Evolutionary conservation across 2,113 vertebrate species (phyloP).

Genomic region (Polyodon spathula): DNA sequence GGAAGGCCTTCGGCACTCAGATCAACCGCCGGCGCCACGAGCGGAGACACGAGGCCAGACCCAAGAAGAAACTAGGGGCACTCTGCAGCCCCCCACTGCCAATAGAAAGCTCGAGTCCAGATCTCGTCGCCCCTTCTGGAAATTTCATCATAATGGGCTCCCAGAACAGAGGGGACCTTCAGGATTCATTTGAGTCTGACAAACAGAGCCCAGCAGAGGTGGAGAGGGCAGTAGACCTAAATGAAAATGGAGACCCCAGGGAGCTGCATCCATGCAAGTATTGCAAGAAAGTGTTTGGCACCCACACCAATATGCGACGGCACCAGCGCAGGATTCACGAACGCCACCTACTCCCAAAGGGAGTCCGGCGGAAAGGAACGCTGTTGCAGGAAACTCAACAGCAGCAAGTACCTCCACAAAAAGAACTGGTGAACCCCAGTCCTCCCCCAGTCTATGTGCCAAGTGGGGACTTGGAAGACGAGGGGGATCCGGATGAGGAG

Average conservation of each 20-base stretch:
- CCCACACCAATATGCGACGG: slow-evolving; percentile 70
- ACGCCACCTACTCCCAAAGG: slow-evolving; percentile 66
- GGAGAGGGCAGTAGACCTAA: slow-evolving; percentile 20
- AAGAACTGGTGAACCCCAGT: slow-evolving; percentile 13
- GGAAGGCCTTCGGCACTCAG: slow-evolving; percentile 64
- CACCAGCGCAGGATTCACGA: slow-evolving; percentile 80
- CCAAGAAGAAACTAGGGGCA: slow-evolving; percentile 61
- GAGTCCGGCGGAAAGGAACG: slow-evolving; percentile 58
- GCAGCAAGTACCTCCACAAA: slow-evolving; percentile 41
- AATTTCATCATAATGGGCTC: slow-evolving; percentile 41
- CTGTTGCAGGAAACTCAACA: slow-evolving; percentile 49
- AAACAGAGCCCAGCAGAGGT: slow-evolving; percentile 35
- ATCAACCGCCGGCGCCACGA: slow-evolving; percentile 67
- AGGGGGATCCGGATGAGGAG: slow-evolving; percentile 62
- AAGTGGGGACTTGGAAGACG: slow-evolving; percentile 74
- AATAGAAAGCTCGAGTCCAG: slow-evolving; percentile 40
- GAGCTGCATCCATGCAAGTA: slow-evolving; percentile 72
- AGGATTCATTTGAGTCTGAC: slow-evolving; percentile 33
- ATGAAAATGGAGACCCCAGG: slow-evolving; percentile 62
- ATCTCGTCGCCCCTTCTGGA: slow-evolving; percentile 35
- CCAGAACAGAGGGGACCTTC: slow-evolving; percentile 37
- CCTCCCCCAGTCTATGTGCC: slow-evolving; percentile 57
- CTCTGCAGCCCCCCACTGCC: slow-evolving; percentile 39
- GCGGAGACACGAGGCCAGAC: slow-evolving; percentile 73
- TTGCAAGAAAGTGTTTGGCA: slow-evolving; percentile 82